Conservation (phyloP, 1,140 invertebrate genomes). For the Drosophila arawakana region DNA sequence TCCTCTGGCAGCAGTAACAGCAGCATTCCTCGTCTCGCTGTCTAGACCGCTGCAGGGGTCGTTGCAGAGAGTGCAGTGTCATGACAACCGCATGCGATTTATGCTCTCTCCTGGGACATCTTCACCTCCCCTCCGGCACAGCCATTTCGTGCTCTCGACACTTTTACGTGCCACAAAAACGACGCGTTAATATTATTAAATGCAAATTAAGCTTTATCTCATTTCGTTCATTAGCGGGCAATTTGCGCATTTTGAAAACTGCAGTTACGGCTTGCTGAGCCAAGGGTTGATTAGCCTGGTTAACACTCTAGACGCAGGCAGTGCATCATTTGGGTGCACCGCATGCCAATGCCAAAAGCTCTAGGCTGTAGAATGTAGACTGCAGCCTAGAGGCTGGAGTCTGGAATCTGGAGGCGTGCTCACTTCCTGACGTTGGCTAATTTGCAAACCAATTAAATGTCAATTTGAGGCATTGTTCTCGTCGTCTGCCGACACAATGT, state of each 20-base stretch:
- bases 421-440: constrained; percentile 66
- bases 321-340: constrained; percentile 14
- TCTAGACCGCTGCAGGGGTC: constrained; percentile 56
- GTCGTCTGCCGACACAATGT: constrained; percentile 38
- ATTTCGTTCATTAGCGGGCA: constrained; percentile 80
- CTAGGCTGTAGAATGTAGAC: too few relatives aligned
- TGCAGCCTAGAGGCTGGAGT: neutral
- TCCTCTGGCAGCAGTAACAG: constrained; percentile 55
- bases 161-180: constrained; percentile 32
- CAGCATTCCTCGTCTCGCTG: constrained; percentile 38
- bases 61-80: constrained; percentile 47
- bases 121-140: neutral
- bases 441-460: constrained; percentile 84
- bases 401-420: constrained; percentile 36
- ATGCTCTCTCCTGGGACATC: constrained; percentile 33
- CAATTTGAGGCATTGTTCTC: constrained; percentile 80
- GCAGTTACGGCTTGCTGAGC: neutral
- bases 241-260: constrained; percentile 48
- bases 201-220: constrained; percentile 83
- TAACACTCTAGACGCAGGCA: neutral
- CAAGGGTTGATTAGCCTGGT: constrained; percentile 20
- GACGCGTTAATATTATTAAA: constrained; percentile 80
- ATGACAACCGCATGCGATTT: constrained; percentile 81
- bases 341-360: constrained; percentile 5
- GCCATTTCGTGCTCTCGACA: neutral